Base-by-base conservation (phyloP, 2,113 vertebrate genomes). In the Apteryx mantelli region DNA sequence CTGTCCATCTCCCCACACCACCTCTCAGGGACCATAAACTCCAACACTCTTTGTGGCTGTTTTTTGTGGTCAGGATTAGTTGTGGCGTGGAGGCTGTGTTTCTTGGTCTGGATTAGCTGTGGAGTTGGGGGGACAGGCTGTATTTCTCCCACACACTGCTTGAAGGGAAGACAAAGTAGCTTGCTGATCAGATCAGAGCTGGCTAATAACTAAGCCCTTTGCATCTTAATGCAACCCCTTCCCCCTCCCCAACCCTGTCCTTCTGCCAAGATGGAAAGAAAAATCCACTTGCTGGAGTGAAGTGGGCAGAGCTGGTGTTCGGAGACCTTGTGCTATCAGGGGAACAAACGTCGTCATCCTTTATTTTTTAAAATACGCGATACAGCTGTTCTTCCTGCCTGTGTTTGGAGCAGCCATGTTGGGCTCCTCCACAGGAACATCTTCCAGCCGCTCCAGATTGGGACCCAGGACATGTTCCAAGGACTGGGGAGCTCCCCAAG, bases 111-210 rank as follows among this genome's bases (percentile, higher is more conserved):
- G 44, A 42, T 74, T 40, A 53, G 40, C 5, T 5, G 24, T 40
- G 36, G 40, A n/a, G 22, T 22, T 65, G 48, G 40, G 48, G 19
- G 55, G 40, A 24, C 22, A 16, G 76, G 76, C 58, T 58, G 66
- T 60, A 81, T 22, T 92, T 82, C 81, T 64, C 61, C 34, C 48
- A 50, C 78, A 73, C 70, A 40, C 93, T 74, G 50, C 70, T 86
- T 50, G 26, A 4, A 1, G 68, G 64, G 61, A 4, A 3, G 80
- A 48, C 71, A 44, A 38, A 86, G 88, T 78, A 81, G 1, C 68
- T 90, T 32, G 61, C 86, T 70, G 94, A 75, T 86, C 91, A 75
- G 79, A 91, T 93, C 93, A 77, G 88, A 74, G 60, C 79, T 80
- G 85, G 76, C 86, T 81, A 80, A 91, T 71, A 92, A 71, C 83